Conservation (phyloP, 2,797 vertebrate species). For the Amblyraja radiata region DNA sequence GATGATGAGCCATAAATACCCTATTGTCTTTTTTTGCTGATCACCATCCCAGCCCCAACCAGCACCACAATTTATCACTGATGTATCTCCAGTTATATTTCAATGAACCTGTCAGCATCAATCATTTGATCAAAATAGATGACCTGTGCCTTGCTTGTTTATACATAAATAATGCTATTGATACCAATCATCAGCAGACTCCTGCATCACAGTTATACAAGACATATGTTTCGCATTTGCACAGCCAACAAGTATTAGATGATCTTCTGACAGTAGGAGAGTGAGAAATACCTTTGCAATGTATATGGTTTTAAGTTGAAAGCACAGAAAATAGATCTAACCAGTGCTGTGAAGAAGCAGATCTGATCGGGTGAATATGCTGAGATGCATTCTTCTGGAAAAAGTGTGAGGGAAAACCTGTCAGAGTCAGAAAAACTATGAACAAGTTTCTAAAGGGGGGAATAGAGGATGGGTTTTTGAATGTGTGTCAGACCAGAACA, state of each 20-base stretch:
- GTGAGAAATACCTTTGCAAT: neutral
- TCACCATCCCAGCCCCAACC: neutral
- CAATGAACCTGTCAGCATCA: neutral
- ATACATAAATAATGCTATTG: neutral
- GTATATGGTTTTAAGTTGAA: neutral
- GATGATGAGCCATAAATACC: neutral
- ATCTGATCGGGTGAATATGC: neutral
- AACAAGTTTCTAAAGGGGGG: neutral
- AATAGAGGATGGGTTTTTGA: neutral
- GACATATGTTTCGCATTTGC: neutral
- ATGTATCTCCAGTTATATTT: neutral
- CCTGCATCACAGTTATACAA: neutral
- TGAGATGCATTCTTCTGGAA: neutral
- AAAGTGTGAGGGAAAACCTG: neutral
- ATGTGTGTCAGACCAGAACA: neutral
- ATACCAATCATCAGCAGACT: neutral
- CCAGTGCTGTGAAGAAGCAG: neutral
- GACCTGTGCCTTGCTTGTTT: neutral
- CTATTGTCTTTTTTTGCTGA: neutral
- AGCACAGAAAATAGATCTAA: neutral
- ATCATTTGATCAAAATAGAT: neutral
- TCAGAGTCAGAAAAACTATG: neutral
- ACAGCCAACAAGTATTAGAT: neutral
- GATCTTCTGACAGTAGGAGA: neutral
- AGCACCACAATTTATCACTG: neutral